These are phyloP conservation scores for Epinotia nisella DNA, from an alignment of 2,888 invertebrate species.

Conservation along the genomic window DNA sequence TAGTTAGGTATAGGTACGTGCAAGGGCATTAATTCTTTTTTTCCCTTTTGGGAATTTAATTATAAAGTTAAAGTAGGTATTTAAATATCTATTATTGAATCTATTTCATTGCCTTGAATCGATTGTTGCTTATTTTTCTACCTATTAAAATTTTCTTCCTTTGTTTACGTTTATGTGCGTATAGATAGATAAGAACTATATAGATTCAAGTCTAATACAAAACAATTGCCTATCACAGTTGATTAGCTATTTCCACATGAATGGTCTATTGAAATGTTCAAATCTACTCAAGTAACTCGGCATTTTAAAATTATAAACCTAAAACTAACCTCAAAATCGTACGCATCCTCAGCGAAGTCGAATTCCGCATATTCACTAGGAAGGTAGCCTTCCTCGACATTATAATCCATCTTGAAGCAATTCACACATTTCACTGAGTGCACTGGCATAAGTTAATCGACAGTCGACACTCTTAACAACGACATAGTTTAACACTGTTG, in stretches of 20 bases:
- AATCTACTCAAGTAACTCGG: constrained; percentile 47
- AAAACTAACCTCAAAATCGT: constrained; percentile 79
- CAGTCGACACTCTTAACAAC: no score
- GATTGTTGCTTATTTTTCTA: neutral
- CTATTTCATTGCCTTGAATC: neutral
- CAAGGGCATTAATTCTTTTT: no score
- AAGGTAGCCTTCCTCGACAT: constrained; percentile 72
- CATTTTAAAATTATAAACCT: constrained; percentile 2
- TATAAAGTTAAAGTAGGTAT: no score
- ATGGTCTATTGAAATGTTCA: neutral
- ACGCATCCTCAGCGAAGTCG: constrained; percentile 79
- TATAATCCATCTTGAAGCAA: constrained; percentile 74
- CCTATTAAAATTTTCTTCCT: constrained; percentile 1
- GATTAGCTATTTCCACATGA: neutral
- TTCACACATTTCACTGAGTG: constrained; percentile 63
- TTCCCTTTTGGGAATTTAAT: no score
- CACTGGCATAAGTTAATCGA: constrained; percentile 47
- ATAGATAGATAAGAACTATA: neutral
- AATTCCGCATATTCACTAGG: constrained; percentile 74
- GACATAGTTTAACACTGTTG: constrained; percentile 14
- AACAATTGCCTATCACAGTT: neutral
- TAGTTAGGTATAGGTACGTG: no score
- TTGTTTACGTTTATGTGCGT: constrained; percentile 22
- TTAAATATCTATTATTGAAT: neutral
- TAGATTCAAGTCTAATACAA: neutral